phyloP scores from a whole-genome alignment of 2,113 vertebrate species.

The Polyodon spathula region DNA sequence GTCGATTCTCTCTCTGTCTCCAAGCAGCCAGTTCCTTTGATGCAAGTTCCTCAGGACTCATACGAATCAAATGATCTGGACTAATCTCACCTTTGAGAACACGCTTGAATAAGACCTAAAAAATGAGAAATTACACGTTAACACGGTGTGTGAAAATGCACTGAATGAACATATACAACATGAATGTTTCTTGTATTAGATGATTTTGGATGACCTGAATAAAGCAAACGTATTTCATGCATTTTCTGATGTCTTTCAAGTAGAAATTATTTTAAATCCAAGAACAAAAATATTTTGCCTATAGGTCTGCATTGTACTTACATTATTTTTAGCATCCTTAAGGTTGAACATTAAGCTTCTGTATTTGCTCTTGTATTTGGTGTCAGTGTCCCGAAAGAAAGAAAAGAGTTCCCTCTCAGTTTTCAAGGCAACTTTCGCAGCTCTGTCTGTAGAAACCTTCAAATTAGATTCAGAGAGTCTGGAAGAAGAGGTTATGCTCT shows the following conservation, averaged over 20 bases:
- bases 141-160: no score
- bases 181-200: no score
- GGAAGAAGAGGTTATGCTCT: constrained; percentile 25
- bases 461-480: constrained; percentile 85
- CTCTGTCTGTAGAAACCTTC: constrained; percentile 78
- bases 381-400: constrained; percentile 89
- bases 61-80: constrained; percentile 83
- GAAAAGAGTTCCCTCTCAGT: constrained; percentile 90
- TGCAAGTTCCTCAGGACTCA: constrained; percentile 95
- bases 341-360: constrained; percentile 97
- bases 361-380: constrained; percentile 97
- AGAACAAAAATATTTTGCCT: no score
- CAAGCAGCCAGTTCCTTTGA: constrained; percentile 95
- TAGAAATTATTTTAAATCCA: no score
- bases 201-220: no score
- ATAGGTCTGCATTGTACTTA: constrained; percentile 44
- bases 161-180: no score
- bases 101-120: constrained; percentile 85
- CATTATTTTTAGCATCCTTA: constrained; percentile 94
- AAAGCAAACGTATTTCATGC: no score
- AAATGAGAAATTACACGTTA: constrained; percentile 3
- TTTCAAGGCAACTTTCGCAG: constrained; percentile 79
- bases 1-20: constrained; percentile 92
- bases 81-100: constrained; percentile 91
- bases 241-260: no score